Base-by-base conservation (phyloP, 2,888 invertebrate genomes). In the Escarpia spicata region DNA sequence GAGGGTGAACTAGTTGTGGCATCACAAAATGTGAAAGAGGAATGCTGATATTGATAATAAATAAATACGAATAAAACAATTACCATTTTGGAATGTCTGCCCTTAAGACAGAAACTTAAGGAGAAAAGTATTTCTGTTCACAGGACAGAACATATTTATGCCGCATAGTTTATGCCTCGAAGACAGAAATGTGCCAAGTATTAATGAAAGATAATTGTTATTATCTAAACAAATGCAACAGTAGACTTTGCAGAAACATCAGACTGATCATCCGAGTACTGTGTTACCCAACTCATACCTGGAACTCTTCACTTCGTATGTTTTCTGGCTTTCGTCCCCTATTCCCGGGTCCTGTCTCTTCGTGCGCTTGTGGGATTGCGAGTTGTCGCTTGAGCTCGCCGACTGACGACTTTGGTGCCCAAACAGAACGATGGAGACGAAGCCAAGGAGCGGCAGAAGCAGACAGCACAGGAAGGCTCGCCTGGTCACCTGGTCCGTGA, bases 321-420 rank as follows among this genome's bases (percentile, higher is more conserved):
- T 43, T n/a, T 92, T 89, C 26, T 91, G 91, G 44, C 92, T 92
- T 26, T 93, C 93, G 44, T 93, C 93, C 3, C 93, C 93, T 15
- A 93, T 93, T 31, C 75, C 92, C 31, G 31, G 91, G n/a, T 44
- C 45, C 31, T 37, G 43, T 91, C 45, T 91, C 45, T 37, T 91
- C 52, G 45, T 45, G 15, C 31, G 45, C 12, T 45, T n/a, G 19
- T 44, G 31, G 3, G 91, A 9, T 26, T 75, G 19, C 75, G 75
- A 26, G 75, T 26, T 19, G 75, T 26, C n/a, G 8, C 75, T 75
- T 26, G 26, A 75, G 26, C 26, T 75, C 19, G 4, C 75, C 15
- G 75, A 75, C 75, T 75, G 26, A 75, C 0, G 3, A n/a, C n/a
- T 19, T 75, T 75, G 75, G 75, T 75, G 75, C 0, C 26, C 75